These are phyloP conservation scores for Drosophila grimshawi DNA, from an alignment of 1,140 invertebrate species.

Conservation along the genomic window DNA sequence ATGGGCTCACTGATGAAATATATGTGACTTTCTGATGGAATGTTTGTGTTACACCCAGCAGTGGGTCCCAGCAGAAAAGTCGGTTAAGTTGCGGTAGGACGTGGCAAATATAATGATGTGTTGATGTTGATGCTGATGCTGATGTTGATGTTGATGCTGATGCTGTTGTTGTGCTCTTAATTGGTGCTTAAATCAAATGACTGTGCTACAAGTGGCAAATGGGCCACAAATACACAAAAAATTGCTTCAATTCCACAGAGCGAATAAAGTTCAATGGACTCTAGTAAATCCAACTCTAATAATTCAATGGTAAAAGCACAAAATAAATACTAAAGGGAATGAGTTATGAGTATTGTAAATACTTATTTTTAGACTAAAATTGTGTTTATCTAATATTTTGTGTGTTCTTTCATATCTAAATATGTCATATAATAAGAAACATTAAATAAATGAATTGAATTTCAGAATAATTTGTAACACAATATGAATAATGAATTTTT, in stretches of 20 bases:
- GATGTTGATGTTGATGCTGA: conserved; percentile 3
- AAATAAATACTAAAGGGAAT: no score
- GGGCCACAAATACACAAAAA: neutral
- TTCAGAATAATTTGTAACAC: no score
- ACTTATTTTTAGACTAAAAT: no score
- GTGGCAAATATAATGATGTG: conserved; percentile 10
- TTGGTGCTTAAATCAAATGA: conserved; percentile 76
- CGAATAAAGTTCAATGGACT: neutral
- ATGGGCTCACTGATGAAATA: conserved; percentile 59
- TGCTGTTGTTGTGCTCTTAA: conserved; percentile 42
- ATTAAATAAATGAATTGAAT: no score
- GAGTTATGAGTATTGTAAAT: no score
- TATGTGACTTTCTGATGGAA: conserved; percentile 68
- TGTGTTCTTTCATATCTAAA: no score
- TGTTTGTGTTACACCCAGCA: conserved; percentile 67
- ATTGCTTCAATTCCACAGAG: neutral
- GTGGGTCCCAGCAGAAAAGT: conserved; percentile 43
- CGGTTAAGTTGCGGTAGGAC: conserved; percentile 64
- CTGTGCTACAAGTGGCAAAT: conserved; percentile 42
- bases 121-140: conserved; percentile 2
- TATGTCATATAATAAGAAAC: no score
- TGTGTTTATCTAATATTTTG: no score
- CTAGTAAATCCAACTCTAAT: no score
- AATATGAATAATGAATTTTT: no score
- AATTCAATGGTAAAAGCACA: no score